Evolutionary conservation across 1,140 invertebrate species (phyloP).

Genomic region (Idris sp.): DNA sequence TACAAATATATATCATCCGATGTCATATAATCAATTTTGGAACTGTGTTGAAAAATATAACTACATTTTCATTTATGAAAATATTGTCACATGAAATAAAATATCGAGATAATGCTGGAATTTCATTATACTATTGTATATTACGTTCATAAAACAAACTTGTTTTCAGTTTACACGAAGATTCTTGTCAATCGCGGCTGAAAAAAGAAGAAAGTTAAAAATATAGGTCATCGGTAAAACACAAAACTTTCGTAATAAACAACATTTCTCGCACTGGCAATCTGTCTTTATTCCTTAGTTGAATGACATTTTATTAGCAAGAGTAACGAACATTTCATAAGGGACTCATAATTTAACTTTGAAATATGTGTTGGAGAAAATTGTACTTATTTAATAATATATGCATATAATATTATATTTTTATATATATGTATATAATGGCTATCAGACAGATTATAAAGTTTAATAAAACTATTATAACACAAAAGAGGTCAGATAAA

Average conservation of each 20-base stretch:
- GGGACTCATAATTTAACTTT: conserved; percentile 71
- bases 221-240: conserved; percentile 41
- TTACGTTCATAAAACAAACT: conserved; percentile 35
- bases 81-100: conserved; percentile 7
- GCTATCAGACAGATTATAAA: not conserved
- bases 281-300: conserved; percentile 68
- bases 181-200: conserved; percentile 28
- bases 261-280: conserved; percentile 38
- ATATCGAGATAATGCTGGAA: conserved; percentile 47
- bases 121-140: conserved; percentile 11
- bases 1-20: conserved; percentile 29
- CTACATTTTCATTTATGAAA: conserved; percentile 14
- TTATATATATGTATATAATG: conserved; percentile 1
- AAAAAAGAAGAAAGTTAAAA: conserved; percentile 10
- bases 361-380: conserved; percentile 33
- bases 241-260: conserved; percentile 49
- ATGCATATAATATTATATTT: conserved; percentile 9
- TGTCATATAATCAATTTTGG: not conserved
- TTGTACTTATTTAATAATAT: conserved; percentile 11
- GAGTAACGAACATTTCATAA: conserved; percentile 67
- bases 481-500: not conserved
- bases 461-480: no score
- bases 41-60: conserved; percentile 8
- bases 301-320: conserved; percentile 66
- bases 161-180: conserved; percentile 10